phyloP scores from a whole-genome alignment of 2,888 invertebrate species.

The Meiosimyza decipiens region DNA sequence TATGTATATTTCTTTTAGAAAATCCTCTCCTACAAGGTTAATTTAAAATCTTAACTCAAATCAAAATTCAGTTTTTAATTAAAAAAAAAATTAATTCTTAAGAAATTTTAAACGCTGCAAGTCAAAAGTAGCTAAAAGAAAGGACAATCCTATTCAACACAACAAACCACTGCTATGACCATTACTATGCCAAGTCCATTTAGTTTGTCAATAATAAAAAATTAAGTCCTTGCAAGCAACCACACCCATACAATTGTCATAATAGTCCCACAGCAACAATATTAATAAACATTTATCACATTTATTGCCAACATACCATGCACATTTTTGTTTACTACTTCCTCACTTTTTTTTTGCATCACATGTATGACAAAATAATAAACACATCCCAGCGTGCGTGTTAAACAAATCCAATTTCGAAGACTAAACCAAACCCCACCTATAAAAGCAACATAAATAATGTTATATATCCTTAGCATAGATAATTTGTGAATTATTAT shows the following conservation, averaged over 20 bases:
- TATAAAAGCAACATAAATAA: constrained; percentile 8
- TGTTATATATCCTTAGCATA: constrained; percentile 27
- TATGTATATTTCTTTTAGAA: no score
- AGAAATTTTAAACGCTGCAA: no score
- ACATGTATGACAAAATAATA: constrained; percentile 26
- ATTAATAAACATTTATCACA: constrained; percentile 32
- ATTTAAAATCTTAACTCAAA: no score
- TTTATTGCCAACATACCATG: constrained; percentile 28
- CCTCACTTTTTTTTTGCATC: not conserved
- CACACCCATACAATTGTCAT: not conserved
- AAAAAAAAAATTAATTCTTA: no score
- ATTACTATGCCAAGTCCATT: no score
- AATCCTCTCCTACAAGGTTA: no score
- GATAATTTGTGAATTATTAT: constrained; percentile 31
- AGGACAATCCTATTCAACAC: no score
- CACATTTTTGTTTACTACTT: not conserved
- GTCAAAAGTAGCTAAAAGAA: no score
- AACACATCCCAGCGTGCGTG: constrained; percentile 28
- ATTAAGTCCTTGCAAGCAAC: not conserved
- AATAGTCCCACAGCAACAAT: constrained; percentile 4
- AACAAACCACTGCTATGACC: no score
- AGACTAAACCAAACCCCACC: not conserved
- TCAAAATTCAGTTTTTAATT: no score
- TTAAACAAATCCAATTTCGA: constrained; percentile 31
- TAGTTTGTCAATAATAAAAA: no score